These are phyloP conservation scores for Dermochelys coriacea DNA, from an alignment of 2,797 vertebrate species.

Conservation along the genomic window DNA sequence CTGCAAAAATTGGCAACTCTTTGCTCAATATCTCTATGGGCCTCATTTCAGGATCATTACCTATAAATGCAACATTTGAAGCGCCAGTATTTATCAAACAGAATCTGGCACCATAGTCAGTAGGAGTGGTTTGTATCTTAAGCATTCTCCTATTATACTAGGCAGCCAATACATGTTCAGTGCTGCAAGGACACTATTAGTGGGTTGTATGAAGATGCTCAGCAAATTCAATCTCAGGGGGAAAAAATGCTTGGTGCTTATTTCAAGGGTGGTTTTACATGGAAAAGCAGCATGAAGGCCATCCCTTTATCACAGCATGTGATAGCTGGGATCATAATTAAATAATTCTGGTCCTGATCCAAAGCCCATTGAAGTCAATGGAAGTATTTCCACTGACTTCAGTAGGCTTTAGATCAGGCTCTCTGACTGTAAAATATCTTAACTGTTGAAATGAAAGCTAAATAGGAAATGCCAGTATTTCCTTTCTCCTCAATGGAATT, in stretches of 20 bases:
- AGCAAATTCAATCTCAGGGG: not conserved
- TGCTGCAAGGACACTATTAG: not conserved
- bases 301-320: not conserved
- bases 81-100: fast-evolving
- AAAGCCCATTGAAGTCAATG: not conserved
- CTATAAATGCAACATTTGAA: not conserved
- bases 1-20: not conserved
- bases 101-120: not conserved
- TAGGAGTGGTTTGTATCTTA: not conserved
- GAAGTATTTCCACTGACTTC: not conserved
- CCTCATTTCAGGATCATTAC: not conserved
- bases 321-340: not conserved
- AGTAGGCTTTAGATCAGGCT: not conserved
- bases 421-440: not conserved
- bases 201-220: not conserved
- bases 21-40: not conserved
- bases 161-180: fast-evolving
- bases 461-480: not conserved
- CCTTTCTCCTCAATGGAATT: not conserved
- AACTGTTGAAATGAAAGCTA: not conserved
- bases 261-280: not conserved
- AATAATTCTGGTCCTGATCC: not conserved
- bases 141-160: not conserved
- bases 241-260: not conserved
- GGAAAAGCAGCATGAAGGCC: not conserved